Percentiles rank a stretch among this genome's conserved stretches.
phyloP scores from a whole-genome alignment of 2,797 vertebrate genomes.

The Silurus lanzhouensis region DNA sequence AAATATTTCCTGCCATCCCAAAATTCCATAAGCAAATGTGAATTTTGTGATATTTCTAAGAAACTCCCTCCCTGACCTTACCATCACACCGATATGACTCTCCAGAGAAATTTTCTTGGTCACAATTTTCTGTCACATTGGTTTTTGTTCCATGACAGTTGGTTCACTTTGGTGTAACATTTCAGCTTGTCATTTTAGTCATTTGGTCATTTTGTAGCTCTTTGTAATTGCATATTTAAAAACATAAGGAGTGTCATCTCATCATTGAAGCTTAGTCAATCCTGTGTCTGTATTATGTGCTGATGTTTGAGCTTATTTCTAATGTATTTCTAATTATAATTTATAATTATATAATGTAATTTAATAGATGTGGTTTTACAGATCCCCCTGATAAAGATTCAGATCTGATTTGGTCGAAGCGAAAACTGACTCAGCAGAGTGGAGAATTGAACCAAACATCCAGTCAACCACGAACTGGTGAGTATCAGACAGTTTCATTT shows the following conservation, averaged over 20 bases:
- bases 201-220: background rate
- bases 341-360: background rate
- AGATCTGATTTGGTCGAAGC: slow-evolving; percentile 1
- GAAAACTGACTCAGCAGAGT: slow-evolving; percentile 14
- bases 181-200: background rate
- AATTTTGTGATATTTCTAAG: background rate
- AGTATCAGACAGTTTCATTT: slow-evolving; percentile 3
- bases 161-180: background rate
- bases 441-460: slow-evolving; percentile 13
- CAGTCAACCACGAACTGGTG: slow-evolving; percentile 5
- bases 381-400: background rate
- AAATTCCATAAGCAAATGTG: background rate
- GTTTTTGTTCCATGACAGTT: background rate
- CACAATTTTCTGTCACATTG: background rate
- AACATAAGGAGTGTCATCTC: too few species aligned
- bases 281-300: background rate
- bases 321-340: too few species aligned
- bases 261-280: background rate
- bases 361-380: background rate
- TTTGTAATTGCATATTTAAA: background rate
- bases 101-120: background rate
- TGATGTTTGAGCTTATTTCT: background rate
- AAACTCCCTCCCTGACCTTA: background rate
- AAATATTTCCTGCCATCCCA: background rate
- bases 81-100: background rate